Evolutionary conservation across 2,113 vertebrate genomes (phyloP).

Genomic region (Dolichallabes microphthalmus): DNA sequence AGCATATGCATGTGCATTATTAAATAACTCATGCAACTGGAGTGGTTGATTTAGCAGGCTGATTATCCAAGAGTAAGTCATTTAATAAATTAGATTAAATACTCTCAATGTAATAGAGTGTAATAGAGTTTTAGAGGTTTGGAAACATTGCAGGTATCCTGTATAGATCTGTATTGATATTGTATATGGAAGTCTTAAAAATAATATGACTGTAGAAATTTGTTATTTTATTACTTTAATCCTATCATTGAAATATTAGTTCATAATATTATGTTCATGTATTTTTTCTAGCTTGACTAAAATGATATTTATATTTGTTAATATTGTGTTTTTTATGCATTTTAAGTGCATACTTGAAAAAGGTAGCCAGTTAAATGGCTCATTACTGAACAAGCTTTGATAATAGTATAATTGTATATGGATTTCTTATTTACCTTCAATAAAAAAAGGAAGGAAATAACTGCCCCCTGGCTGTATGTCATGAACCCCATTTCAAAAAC

Average conservation of each 20-base stretch:
- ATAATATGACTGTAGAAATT: not conserved
- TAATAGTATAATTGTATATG: not conserved
- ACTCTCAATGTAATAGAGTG: not conserved
- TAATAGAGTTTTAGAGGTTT: not conserved
- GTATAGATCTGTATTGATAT: not conserved
- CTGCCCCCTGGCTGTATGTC: not conserved
- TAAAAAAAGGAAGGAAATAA: not conserved
- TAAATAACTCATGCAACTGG: conserved; percentile 4
- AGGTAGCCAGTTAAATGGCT: not conserved
- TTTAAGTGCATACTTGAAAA: not conserved
- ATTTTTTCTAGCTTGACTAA: not conserved
- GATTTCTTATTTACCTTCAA: not conserved
- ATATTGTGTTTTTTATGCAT: not conserved
- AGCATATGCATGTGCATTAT: not conserved
- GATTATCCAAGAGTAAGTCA: not conserved
- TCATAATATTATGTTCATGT: too few species aligned
- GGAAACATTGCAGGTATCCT: not conserved
- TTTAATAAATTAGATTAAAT: not conserved
- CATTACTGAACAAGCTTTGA: not conserved
- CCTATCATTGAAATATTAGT: not conserved
- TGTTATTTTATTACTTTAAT: not conserved
- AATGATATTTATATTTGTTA: not conserved
- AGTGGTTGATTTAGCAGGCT: not conserved
- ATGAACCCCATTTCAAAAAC: not conserved
- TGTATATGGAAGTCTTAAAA: not conserved